Conservation (phyloP, 2,797 vertebrate genomes). For the Spinibarbus caldwelli region DNA sequence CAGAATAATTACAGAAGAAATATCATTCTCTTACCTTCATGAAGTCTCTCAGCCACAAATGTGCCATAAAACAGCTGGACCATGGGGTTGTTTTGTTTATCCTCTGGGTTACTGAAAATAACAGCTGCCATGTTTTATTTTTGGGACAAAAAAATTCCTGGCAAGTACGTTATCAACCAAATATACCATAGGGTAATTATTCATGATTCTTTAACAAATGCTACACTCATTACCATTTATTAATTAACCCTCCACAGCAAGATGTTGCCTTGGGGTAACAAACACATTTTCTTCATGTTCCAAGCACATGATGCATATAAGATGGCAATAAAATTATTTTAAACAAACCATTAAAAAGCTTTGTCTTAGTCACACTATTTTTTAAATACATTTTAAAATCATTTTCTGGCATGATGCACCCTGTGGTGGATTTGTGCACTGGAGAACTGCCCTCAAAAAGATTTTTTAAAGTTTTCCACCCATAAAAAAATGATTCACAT, state of each 20-base stretch:
- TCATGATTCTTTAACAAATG: conserved; percentile 31
- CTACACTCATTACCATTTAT: conserved; percentile 28
- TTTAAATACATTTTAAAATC: conserved; percentile 8
- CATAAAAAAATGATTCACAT: background rate
- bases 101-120: conserved; percentile 77
- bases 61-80: conserved; percentile 97
- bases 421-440: background rate
- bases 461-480: background rate
- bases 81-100: conserved; percentile 94
- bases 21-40: conserved; percentile 81
- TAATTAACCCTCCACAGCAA: conserved; percentile 18
- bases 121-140: conserved; percentile 37
- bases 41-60: conserved; percentile 89
- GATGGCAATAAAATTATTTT: conserved; percentile 17
- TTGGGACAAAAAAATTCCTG: background rate
- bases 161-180: conserved; percentile 6
- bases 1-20: background rate
- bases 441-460: background rate
- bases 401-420: background rate
- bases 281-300: conserved; percentile 32
- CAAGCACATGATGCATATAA: conserved; percentile 28
- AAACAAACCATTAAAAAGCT: conserved; percentile 32
- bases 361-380: conserved; percentile 1
- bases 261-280: conserved; percentile 21
- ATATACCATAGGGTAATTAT: conserved; percentile 25